Percentiles rank a stretch among this genome's conserved stretches.
Conservation (phyloP, 1,140 invertebrate species). For the Paraescarpia echinospica region DNA sequence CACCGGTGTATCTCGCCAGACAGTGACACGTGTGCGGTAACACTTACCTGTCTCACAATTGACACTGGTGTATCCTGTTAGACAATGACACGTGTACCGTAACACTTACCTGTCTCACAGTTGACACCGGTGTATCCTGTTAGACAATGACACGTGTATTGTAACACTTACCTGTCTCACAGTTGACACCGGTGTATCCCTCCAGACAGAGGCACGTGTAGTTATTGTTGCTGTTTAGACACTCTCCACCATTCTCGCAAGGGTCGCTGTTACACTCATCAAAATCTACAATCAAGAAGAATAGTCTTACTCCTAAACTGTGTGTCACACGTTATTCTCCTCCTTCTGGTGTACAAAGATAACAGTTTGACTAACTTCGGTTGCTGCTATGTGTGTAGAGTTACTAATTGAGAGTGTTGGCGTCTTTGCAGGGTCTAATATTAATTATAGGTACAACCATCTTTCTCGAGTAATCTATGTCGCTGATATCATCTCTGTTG, state of each 20-base stretch:
- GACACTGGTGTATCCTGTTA: not conserved
- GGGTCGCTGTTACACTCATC: constrained; percentile 24
- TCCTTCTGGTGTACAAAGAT: not conserved
- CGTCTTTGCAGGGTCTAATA: too few species aligned
- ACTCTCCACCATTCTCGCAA: constrained; percentile 20
- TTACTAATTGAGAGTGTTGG: not conserved
- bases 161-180: constrained; percentile 40
- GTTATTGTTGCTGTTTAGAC: constrained; percentile 12
- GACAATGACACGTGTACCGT: not conserved
- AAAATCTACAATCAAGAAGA: not conserved
- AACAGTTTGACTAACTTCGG: not conserved
- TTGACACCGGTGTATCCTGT: not conserved
- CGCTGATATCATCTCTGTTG: not conserved
- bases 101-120: not conserved
- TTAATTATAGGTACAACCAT: too few species aligned
- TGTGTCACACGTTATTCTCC: too few species aligned
- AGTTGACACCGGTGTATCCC: constrained; percentile 39
- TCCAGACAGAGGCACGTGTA: constrained; percentile 11
- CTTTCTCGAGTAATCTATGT: not conserved
- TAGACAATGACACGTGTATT: not conserved
- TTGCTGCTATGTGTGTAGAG: not conserved
- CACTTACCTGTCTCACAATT: not conserved
- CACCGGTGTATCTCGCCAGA: not conserved
- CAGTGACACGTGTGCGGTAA: not conserved
- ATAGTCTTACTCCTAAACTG: not conserved